phyloP scores from a whole-genome alignment of 2,113 vertebrate species.

The Pedetes capensis region DNA sequence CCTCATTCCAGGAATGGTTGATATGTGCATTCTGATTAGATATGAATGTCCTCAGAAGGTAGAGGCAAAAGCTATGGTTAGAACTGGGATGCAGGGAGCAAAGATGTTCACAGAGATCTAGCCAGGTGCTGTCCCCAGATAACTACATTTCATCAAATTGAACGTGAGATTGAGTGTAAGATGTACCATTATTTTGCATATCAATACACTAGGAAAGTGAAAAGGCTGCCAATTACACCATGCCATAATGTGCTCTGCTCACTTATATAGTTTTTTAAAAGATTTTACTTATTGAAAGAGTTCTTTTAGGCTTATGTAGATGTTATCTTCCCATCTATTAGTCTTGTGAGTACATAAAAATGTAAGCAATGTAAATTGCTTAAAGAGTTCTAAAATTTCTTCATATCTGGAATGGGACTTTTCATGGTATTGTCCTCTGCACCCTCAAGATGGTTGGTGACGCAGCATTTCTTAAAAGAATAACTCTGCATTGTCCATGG shows the following conservation, averaged over 20 bases:
- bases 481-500: not conserved
- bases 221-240: not conserved
- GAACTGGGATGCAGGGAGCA: not conserved
- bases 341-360: constrained; percentile 14
- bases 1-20: not conserved
- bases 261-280: not conserved
- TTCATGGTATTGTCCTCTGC: not conserved
- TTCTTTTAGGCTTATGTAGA: not conserved
- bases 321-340: not conserved
- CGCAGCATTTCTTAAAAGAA: not conserved
- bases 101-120: constrained; percentile 27
- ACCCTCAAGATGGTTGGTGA: not conserved
- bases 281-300: constrained; percentile 13
- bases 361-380: constrained; percentile 21
- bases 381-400: constrained; percentile 34
- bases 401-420: not conserved
- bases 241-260: not conserved
- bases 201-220: not conserved
- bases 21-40: not conserved
- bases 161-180: not conserved
- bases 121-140: not conserved
- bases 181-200: not conserved
- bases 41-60: not conserved
- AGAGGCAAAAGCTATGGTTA: not conserved
- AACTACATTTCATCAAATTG: not conserved